These are phyloP conservation scores for Sisyra terminalis DNA, from an alignment of 2,888 invertebrate genomes.

Conservation along the genomic window DNA sequence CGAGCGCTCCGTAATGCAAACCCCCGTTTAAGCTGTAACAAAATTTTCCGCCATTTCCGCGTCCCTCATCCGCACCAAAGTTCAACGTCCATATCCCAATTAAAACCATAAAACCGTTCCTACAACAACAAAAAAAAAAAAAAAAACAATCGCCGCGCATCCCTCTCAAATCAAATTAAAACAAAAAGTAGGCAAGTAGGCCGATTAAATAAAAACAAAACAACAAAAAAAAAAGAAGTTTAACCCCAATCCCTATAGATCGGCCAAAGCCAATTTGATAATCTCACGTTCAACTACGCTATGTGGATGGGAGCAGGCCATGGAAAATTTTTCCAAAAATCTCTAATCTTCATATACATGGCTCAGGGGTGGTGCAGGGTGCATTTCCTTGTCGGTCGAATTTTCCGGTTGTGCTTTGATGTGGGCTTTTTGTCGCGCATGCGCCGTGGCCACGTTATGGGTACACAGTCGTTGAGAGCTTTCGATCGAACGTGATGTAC, in stretches of 20 bases:
- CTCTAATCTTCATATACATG: too few relatives aligned
- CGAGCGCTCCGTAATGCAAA: not conserved
- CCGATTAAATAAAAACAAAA: not conserved
- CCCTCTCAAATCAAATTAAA: not conserved
- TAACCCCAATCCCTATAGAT: too few relatives aligned
- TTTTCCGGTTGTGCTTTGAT: not conserved
- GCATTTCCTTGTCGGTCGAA: not conserved
- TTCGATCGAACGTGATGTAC: not conserved
- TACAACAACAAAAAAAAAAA: not conserved
- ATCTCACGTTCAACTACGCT: too few relatives aligned
- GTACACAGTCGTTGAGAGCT: not conserved
- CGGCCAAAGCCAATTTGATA: too few relatives aligned
- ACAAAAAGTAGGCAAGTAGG: not conserved
- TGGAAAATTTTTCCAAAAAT: too few relatives aligned
- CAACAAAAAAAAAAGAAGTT: not conserved
- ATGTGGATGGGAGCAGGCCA: too few relatives aligned
- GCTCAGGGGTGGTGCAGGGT: not conserved
- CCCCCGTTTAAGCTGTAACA: constrained; percentile 1
- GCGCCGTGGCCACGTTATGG: not conserved
- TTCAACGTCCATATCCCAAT: not conserved
- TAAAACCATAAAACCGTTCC: not conserved
- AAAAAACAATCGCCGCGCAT: too few relatives aligned
- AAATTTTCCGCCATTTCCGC: not conserved
- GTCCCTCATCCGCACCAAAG: not conserved
- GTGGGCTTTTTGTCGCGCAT: too few relatives aligned